phyloP scores from a whole-genome alignment of 2,888 invertebrate genomes.

The Volucella zonaria region DNA sequence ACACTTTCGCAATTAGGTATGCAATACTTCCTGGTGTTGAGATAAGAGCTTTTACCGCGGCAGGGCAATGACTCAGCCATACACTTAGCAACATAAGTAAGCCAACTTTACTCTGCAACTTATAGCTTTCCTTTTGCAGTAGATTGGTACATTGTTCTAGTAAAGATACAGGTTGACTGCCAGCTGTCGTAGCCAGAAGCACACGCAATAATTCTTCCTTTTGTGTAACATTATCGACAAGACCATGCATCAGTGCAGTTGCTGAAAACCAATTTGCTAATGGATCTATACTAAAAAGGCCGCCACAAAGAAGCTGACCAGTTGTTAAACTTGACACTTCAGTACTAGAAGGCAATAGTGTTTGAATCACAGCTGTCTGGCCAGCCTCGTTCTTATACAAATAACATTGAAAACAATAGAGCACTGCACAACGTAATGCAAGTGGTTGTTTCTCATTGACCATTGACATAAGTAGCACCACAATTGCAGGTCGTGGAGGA shows the following conservation, averaged over 20 bases:
- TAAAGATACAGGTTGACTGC: conserved; percentile 93
- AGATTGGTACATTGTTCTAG: conserved; percentile 94
- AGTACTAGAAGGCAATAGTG: conserved; percentile 93
- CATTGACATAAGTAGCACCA: conserved; percentile 98
- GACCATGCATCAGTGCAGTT: conserved; percentile 93
- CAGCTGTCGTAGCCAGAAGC: conserved; percentile 92
- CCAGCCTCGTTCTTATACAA: conserved; percentile 95
- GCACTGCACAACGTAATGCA: conserved; percentile 93
- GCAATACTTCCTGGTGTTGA: conserved; percentile 91
- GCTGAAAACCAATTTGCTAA: conserved; percentile 98
- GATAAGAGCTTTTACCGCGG: conserved; percentile 92
- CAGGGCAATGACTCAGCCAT: conserved; percentile 93
- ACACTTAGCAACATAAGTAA: conserved; percentile 94
- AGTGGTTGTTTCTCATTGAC: conserved; percentile 99
- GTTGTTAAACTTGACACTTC: conserved; percentile 89
- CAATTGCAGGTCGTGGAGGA: conserved; percentile 96
- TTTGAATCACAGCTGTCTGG: conserved; percentile 94
- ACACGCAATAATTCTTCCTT: conserved; percentile 96
- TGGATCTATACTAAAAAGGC: conserved; percentile 93
- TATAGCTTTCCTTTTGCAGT: conserved; percentile 88
- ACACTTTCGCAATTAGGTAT: conserved; percentile 91
- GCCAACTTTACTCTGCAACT: conserved; percentile 91
- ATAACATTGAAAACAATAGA: conserved; percentile 98
- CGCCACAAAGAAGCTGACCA: conserved; percentile 96
- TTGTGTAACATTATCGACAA: conserved; percentile 92